These are phyloP conservation scores for Paramisgurnus dabryanus DNA, from an alignment of 2,113 vertebrate species.

Conservation along the genomic window DNA sequence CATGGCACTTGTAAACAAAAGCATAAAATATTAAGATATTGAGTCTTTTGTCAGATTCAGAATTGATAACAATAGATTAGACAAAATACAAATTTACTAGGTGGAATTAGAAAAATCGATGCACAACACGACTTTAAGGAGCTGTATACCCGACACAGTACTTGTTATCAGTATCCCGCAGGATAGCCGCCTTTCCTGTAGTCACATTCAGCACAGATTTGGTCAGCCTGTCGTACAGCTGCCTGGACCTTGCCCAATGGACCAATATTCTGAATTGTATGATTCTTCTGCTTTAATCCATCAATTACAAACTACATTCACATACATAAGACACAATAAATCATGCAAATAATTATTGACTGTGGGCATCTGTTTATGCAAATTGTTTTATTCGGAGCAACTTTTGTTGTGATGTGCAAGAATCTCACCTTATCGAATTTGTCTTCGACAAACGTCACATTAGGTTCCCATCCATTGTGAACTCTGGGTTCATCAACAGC, in stretches of 20 bases:
- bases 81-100: too few relatives aligned
- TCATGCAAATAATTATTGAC: background rate
- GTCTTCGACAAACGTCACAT: constrained; percentile 77
- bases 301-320: constrained; percentile 66
- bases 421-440: constrained; percentile 70
- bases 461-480: constrained; percentile 88
- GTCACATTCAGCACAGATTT: background rate
- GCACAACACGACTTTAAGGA: too few relatives aligned
- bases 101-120: too few relatives aligned
- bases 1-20: too few relatives aligned
- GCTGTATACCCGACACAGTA: too few relatives aligned
- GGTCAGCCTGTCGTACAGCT: background rate
- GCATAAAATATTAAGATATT: too few relatives aligned
- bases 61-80: too few relatives aligned
- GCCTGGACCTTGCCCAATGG: constrained; percentile 72
- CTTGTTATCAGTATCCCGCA: background rate
- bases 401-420: too few relatives aligned
- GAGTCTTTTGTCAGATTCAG: too few relatives aligned
- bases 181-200: background rate
- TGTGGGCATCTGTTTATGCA: too few relatives aligned
- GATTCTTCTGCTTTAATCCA: constrained; percentile 72
- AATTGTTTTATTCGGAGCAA: background rate
- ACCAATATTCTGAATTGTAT: constrained; percentile 58
- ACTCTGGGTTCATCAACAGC: constrained; percentile 84
- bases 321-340: background rate